Evolutionary conservation across 2,113 vertebrate species (phyloP).

Genomic region (Macquaria ambigua): DNA sequence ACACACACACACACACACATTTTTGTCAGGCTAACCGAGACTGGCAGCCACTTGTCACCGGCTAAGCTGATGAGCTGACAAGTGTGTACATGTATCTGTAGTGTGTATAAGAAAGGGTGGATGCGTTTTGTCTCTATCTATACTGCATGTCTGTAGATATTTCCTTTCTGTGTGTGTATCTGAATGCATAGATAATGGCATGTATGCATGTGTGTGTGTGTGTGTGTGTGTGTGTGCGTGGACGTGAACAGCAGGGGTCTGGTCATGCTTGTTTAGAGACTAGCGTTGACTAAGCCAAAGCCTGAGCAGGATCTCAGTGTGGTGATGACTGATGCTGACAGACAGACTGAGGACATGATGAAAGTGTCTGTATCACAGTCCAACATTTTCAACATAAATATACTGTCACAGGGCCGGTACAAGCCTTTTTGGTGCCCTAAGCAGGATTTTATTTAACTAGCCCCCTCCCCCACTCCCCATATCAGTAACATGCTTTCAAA

Average conservation of each 20-base stretch:
- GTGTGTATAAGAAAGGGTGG: neutral
- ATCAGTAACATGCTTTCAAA: constrained; percentile 21
- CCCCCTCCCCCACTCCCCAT: neutral
- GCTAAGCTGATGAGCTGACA: constrained; percentile 44
- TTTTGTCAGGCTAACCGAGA: constrained; percentile 32
- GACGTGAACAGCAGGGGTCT: constrained; percentile 16
- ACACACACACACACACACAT: constrained; percentile 26
- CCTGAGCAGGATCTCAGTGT: constrained; percentile 7
- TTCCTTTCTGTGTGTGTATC: neutral
- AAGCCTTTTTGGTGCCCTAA: neutral
- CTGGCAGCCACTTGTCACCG: constrained; percentile 46
- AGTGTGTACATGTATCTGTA: constrained; percentile 12
- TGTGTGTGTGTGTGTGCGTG: neutral
- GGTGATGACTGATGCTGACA: constrained; percentile 32
- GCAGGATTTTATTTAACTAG: constrained; percentile 5
- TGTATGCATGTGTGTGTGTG: neutral
- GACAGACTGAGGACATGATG: constrained; percentile 26
- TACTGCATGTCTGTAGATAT: neutral
- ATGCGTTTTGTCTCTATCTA: neutral
- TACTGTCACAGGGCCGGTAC: neutral
- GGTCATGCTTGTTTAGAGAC: constrained; percentile 6
- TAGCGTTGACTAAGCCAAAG: constrained; percentile 29
- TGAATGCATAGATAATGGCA: neutral
- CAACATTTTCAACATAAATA: constrained; percentile 4
- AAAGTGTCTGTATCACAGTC: constrained; percentile 18